phyloP scores from a whole-genome alignment of 2,797 vertebrate species.

The Peromyscus eremicus region DNA sequence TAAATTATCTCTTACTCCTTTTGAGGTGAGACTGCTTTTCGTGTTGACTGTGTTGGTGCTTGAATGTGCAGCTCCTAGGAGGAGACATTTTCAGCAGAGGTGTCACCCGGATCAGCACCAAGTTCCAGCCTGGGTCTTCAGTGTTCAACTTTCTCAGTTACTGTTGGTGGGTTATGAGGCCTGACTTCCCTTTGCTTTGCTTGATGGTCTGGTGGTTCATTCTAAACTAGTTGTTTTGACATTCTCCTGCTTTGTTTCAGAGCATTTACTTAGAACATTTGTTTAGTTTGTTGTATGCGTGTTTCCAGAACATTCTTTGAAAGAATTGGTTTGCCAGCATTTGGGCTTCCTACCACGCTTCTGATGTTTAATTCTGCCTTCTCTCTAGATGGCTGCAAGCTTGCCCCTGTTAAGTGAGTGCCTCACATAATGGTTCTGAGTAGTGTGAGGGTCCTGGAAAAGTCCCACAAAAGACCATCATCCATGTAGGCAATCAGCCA shows the following conservation, averaged over 20 bases:
- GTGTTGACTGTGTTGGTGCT: background rate
- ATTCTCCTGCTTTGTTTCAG: background rate
- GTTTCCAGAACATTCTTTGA: background rate
- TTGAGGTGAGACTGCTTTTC: background rate
- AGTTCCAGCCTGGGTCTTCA: background rate
- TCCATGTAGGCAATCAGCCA: no score
- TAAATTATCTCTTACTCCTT: background rate
- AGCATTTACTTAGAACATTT: background rate
- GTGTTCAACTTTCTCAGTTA: background rate
- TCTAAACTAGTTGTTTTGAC: background rate
- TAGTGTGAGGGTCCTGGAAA: no score
- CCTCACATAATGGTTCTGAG: background rate
- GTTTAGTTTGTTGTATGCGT: background rate
- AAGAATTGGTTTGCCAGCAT: background rate
- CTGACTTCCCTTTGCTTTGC: background rate
- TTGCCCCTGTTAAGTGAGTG: background rate
- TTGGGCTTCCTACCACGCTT: background rate
- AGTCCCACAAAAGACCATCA: no score
- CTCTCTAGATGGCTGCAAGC: background rate
- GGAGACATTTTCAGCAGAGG: background rate
- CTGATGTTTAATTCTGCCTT: background rate
- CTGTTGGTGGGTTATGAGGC: background rate
- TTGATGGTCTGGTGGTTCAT: background rate
- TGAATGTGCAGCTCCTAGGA: background rate
- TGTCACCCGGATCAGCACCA: background rate